Evolutionary conservation across 1,140 invertebrate genomes (phyloP).

Genomic region (Orius insidiosus): DNA sequence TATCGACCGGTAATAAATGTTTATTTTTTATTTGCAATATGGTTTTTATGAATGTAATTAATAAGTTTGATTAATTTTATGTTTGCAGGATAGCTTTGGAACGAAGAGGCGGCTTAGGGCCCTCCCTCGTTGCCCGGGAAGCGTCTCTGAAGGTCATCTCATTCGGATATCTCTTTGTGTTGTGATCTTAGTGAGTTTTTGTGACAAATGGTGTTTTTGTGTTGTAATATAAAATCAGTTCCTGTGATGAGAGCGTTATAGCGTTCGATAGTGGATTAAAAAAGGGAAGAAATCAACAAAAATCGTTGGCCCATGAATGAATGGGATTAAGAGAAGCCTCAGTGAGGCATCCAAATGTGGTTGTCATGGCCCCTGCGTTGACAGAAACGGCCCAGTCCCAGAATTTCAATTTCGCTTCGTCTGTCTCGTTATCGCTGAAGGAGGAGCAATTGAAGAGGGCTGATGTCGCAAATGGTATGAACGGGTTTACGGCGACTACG

Average conservation of each 20-base stretch:
- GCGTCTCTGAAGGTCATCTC: too few species aligned
- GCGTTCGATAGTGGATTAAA: too few species aligned
- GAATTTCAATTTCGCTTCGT: conserved; percentile 27
- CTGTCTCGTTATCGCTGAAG: conserved; percentile 10
- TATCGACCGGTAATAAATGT: too few species aligned
- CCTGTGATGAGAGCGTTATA: too few species aligned
- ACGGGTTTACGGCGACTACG: conserved; percentile 16
- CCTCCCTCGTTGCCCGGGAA: too few species aligned
- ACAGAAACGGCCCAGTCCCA: conserved; percentile 44
- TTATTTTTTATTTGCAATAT: neutral
- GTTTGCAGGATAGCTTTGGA: neutral
- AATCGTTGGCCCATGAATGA: conserved; percentile 21
- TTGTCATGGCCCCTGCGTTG: conserved; percentile 55
- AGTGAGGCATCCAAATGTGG: conserved; percentile 36
- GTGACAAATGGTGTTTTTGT: too few species aligned
- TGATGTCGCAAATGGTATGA: conserved; percentile 14
- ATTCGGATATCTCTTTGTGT: too few species aligned
- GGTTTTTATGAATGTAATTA: neutral
- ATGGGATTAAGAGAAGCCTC: conserved; percentile 23
- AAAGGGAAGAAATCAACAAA: too few species aligned
- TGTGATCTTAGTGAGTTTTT: too few species aligned
- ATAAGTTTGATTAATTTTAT: neutral
- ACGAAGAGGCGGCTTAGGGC: too few species aligned
- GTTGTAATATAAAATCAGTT: too few species aligned
- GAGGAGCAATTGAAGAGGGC: neutral